These are phyloP conservation scores for Bubalus kerabau DNA, from an alignment of 2,113 vertebrate genomes.

Conservation along the genomic window DNA sequence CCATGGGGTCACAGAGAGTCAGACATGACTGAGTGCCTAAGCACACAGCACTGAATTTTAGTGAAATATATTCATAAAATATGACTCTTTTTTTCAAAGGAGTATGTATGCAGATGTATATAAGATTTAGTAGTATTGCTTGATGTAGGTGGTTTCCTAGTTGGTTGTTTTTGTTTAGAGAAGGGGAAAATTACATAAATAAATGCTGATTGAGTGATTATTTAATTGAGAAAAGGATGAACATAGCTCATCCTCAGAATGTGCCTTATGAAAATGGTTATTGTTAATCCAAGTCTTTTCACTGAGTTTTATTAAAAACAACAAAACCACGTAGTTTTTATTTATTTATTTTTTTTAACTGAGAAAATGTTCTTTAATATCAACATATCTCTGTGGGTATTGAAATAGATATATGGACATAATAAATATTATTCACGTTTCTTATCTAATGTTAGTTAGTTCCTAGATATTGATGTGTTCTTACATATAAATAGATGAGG, in stretches of 20 bases:
- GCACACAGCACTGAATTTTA: rapidly evolving
- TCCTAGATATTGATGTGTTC: not conserved
- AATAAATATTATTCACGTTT: not conserved
- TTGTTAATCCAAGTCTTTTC: not conserved
- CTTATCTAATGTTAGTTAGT: not conserved
- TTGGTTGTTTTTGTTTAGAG: not conserved
- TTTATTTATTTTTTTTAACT: no score
- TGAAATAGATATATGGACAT: not conserved
- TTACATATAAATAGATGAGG: not conserved
- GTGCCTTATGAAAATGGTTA: not conserved
- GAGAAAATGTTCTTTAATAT: no score
- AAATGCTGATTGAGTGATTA: not conserved
- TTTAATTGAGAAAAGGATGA: not conserved
- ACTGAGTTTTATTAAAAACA: not conserved
- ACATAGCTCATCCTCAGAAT: not conserved
- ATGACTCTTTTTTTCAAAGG: no score
- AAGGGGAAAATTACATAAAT: not conserved
- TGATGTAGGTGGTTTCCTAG: not conserved
- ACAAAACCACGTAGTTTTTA: not conserved
- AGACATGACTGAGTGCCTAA: not conserved
- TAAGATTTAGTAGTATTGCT: not conserved
- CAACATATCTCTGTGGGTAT: not conserved
- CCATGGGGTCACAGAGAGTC: not conserved
- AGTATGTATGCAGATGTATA: not conserved
- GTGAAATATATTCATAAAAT: not conserved